Percentiles rank a stretch among this genome's conserved stretches.
Evolutionary conservation across 2,113 vertebrate genomes (phyloP).

Genomic region (Ochotona princeps): DNA sequence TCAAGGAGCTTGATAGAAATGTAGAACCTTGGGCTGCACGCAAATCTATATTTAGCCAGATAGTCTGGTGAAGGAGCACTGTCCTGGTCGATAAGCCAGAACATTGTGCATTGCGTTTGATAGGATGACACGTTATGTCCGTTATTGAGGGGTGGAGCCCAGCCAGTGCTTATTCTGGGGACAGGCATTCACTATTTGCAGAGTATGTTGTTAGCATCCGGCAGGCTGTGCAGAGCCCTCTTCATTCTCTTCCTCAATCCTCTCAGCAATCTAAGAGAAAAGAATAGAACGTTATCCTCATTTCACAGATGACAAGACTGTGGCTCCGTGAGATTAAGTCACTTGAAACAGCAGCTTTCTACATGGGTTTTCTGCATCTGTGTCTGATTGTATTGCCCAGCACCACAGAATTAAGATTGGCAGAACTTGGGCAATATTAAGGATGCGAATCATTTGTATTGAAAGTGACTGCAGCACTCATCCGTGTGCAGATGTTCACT

Average conservation of each 20-base stretch:
- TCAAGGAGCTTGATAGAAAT: conserved; percentile 49
- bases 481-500: conserved; percentile 49
- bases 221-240: not conserved
- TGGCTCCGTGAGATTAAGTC: conserved; percentile 26
- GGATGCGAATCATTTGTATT: not conserved
- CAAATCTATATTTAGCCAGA: conserved; percentile 54
- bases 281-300: not conserved
- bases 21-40: conserved; percentile 28
- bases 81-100: conserved; percentile 20
- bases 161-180: conserved; percentile 22
- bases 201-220: not conserved
- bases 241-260: not conserved
- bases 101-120: not conserved
- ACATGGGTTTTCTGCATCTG: not conserved
- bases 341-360: not conserved
- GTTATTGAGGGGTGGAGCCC: conserved; percentile 34
- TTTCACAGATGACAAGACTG: conserved; percentile 55
- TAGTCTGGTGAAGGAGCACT: conserved; percentile 23
- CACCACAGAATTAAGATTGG: not conserved
- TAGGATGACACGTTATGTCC: not conserved
- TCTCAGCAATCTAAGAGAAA: conserved; percentile 5
- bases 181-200: conserved; percentile 21
- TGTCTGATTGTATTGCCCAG: not conserved
- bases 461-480: not conserved
- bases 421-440: not conserved